Percentiles rank a stretch among this genome's conserved stretches.
These are phyloP conservation scores for Meteorus sp. DNA, from an alignment of 1,140 invertebrate species.

Conservation along the genomic window DNA sequence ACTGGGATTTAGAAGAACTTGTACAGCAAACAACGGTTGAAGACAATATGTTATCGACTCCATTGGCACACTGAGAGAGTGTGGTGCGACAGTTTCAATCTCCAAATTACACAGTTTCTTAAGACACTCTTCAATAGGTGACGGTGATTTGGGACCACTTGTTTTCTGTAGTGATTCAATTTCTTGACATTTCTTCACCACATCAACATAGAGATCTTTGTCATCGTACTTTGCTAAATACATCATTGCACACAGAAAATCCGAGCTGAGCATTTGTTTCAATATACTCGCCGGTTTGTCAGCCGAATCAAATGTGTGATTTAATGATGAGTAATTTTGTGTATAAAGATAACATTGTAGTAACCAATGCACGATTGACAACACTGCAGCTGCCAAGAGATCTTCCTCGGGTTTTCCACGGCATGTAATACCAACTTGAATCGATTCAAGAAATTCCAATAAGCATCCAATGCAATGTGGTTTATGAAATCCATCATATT, in stretches of 20 bases:
- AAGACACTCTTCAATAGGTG: constrained; percentile 64
- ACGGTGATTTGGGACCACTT: constrained; percentile 61
- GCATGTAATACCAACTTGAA: constrained; percentile 71
- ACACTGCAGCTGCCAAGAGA: constrained; percentile 71
- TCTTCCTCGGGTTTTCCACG: constrained; percentile 82
- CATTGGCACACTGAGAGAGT: constrained; percentile 59
- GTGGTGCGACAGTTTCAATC: constrained; percentile 62
- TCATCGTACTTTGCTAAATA: constrained; percentile 79
- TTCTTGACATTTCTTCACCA: constrained; percentile 74
- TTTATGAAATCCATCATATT: constrained; percentile 87
- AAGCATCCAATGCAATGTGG: constrained; percentile 85
- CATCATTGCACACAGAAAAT: constrained; percentile 80
- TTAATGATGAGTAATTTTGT: constrained; percentile 53
- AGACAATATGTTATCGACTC: constrained; percentile 75
- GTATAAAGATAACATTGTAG: constrained; percentile 75
- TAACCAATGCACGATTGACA: constrained; percentile 79
- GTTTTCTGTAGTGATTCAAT: constrained; percentile 66
- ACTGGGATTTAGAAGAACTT: constrained; percentile 75
- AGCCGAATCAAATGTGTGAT: constrained; percentile 65
- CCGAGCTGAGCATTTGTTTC: constrained; percentile 70
- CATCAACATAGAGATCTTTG: constrained; percentile 66
- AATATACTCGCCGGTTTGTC: constrained; percentile 72
- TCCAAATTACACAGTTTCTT: constrained; percentile 66
- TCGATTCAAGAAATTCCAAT: constrained; percentile 81
- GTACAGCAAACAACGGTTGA: constrained; percentile 73